Base-by-base conservation (phyloP, 1,140 invertebrate species). In the Zaprionus vittiger region DNA sequence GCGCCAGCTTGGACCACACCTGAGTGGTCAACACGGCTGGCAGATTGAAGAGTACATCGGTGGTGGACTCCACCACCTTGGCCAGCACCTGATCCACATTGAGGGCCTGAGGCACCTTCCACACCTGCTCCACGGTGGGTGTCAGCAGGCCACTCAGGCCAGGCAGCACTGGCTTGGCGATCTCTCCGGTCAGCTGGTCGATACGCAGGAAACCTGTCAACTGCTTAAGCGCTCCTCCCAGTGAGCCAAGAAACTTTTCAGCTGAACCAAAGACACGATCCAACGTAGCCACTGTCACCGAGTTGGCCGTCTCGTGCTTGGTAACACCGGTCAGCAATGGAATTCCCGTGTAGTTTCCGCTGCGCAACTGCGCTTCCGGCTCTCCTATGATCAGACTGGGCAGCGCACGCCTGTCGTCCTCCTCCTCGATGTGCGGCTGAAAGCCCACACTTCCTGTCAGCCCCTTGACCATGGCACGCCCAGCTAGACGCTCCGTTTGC, bases 261-360 rank as follows among this genome's bases (percentile, higher is more conserved):
- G 83, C 86, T 0, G 92, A 85, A 3, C 82, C 85, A 34, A 77
- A 93, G 1, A 92, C 80, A 2, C 81, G 78, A 5, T 91, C 79
- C 3, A 93, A 60, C 0, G 70, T 79, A 12, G 92, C 80, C 28
- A 92, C 72, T 0, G 76, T 68, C 44, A 93, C 77, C 0, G 85
- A 78, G 55, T 93, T 93, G 20, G 95, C 94, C 0, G 96, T 96
- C 92, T 96, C 96, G 47, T 96, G 95, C 28, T 95, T 95, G 2
- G 95, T 95, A 3, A 96, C 95, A 4, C 96, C 96, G 0, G 95
- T 96, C 0, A 97, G 93, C 63, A 97, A 80, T 0, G 96, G 96
- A 22, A 96, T 94, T 0, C 93, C 93, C 14, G 94, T 94, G 70
- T 94, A 93, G 15, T 94, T 87, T 15, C 93, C 93, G 6, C 93